A percentile compares a stretch with the other conserved stretches of the same genome.
These are phyloP conservation scores for Epizoanthus stellaris DNA, from an alignment of 92 coral and sea anemone genomes.

Conservation along the genomic window DNA sequence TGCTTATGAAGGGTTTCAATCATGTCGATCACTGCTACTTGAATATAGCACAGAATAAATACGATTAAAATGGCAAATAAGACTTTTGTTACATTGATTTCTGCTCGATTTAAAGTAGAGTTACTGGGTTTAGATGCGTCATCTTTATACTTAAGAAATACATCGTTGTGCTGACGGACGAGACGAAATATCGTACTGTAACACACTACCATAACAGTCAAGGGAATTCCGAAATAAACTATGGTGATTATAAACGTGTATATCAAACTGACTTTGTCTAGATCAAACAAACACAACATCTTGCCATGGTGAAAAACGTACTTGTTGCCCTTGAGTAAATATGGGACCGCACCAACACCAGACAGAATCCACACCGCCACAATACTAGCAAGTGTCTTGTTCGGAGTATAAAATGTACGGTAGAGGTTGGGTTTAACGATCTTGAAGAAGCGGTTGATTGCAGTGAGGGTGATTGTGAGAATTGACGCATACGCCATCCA, in stretches of 20 bases:
- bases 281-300: constrained; percentile 36
- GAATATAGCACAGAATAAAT: constrained; percentile 16
- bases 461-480: too few species aligned
- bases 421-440: too few species aligned
- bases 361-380: constrained; percentile 19
- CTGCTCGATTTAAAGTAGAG: not conserved
- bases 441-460: too few species aligned
- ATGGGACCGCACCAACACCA: constrained; percentile 11
- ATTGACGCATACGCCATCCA: too few species aligned
- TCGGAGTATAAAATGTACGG: not conserved
- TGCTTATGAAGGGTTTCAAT: constrained; percentile 16
- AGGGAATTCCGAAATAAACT: not conserved
- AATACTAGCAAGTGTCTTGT: constrained; percentile 20
- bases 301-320: constrained; percentile 34
- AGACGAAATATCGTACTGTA: constrained; percentile 20
- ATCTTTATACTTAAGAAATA: not conserved
- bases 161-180: constrained; percentile 4
- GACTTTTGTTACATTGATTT: constrained; percentile 3
- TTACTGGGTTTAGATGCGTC: not conserved
- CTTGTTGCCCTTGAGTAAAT: constrained; percentile 34
- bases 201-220: constrained; percentile 24
- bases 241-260: constrained; percentile 2
- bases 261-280: not conserved
- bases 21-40: constrained; percentile 27
- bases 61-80: constrained; percentile 16